phyloP scores from a whole-genome alignment of 2,113 vertebrate species.

The Acanthochromis polyacanthus region DNA sequence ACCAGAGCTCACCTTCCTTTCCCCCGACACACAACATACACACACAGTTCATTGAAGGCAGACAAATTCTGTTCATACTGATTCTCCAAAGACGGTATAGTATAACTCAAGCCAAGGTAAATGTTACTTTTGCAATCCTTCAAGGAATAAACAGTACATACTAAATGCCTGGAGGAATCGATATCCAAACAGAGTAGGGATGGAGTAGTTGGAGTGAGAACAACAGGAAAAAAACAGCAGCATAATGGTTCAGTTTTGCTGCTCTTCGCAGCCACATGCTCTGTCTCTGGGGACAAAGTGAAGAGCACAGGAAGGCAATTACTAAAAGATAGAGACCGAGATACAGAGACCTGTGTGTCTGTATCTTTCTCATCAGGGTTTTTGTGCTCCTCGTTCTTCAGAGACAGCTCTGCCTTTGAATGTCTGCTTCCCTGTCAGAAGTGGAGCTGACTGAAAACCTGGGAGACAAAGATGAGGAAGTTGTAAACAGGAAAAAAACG shows the following conservation, averaged over 20 bases:
- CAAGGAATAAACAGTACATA: neutral
- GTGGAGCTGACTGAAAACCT: constrained; percentile 18
- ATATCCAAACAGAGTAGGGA: neutral
- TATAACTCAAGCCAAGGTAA: constrained; percentile 20
- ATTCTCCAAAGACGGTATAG: neutral
- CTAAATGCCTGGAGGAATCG: neutral
- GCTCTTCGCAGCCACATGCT: constrained; percentile 12
- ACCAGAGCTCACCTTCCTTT: too few species aligned
- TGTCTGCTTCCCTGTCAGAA: constrained; percentile 39
- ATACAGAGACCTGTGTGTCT: constrained; percentile 12
- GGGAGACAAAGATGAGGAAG: constrained; percentile 41
- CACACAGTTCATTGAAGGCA: neutral
- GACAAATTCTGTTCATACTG: neutral
- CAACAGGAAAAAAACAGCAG: neutral
- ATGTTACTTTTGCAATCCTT: constrained; percentile 36
- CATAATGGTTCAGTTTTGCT: constrained; percentile 23
- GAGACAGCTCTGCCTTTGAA: constrained; percentile 24
- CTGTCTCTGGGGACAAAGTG: constrained; percentile 3
- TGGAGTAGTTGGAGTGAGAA: constrained; percentile 1
- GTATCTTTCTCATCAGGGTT: constrained; percentile 32
- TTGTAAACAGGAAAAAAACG: constrained; percentile 37
- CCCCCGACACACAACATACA: neutral
- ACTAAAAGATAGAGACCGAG: constrained; percentile 16
- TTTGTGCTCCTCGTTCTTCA: constrained; percentile 29
- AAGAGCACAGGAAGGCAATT: constrained; percentile 19